These are phyloP conservation scores for Sebastes kiyomatsui DNA, from an alignment of 2,797 vertebrate genomes.

Conservation along the genomic window DNA sequence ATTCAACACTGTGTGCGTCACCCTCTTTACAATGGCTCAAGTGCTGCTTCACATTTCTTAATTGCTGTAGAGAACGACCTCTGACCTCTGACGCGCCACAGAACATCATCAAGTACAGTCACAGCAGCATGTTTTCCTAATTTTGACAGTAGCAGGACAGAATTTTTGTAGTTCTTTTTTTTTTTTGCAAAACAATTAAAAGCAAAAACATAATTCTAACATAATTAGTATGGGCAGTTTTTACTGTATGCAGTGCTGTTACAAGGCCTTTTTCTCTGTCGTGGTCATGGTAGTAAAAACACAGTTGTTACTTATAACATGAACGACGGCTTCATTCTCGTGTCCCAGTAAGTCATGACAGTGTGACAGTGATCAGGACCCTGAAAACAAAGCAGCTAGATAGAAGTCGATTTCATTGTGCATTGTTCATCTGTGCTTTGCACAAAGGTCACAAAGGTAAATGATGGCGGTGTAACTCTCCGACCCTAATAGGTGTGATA, in stretches of 20 bases:
- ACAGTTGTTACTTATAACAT: background rate
- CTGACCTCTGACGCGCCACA: background rate
- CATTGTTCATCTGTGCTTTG: background rate
- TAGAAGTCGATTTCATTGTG: background rate
- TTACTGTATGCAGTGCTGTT: background rate
- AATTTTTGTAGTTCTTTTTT: background rate
- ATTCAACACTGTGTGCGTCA: background rate
- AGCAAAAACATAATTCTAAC: background rate
- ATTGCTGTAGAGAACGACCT: background rate
- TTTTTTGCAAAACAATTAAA: background rate
- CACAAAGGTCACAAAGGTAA: background rate
- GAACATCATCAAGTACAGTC: background rate
- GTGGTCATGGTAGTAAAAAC: background rate
- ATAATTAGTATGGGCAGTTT: background rate
- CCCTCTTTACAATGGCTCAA: slow-evolving; percentile 2
- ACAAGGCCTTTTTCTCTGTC: background rate
- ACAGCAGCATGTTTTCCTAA: background rate
- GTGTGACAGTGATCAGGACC: background rate
- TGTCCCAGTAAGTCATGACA: background rate
- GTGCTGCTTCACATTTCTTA: slow-evolving; percentile 6
- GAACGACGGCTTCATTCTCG: background rate
- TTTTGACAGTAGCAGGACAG: background rate
- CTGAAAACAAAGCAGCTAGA: background rate
- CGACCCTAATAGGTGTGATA: background rate
- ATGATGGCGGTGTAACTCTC: background rate